Percentiles rank a stretch among this genome's conserved stretches.
These are phyloP conservation scores for Bubo scandiacus DNA, from an alignment of 2,113 vertebrate species.

Conservation along the genomic window DNA sequence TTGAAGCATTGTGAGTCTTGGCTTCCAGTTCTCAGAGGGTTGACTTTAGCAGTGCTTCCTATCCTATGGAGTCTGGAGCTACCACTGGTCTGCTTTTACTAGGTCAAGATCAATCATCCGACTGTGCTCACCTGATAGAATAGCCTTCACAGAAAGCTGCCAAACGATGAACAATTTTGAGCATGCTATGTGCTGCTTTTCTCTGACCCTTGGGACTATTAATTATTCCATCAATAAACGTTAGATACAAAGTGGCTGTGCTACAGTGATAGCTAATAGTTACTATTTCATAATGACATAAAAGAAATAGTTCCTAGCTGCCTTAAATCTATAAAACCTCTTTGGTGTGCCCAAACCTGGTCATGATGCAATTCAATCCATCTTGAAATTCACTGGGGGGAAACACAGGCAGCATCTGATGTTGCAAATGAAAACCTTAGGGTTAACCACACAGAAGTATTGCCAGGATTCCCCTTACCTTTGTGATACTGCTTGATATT, in stretches of 20 bases:
- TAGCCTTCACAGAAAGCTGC: not conserved
- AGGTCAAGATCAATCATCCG: not conserved
- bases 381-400: not conserved
- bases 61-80: not conserved
- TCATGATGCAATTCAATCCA: not conserved
- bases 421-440: not conserved
- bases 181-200: not conserved
- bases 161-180: not conserved
- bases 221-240: not conserved
- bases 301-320: not conserved
- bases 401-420: not conserved
- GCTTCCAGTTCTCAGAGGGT: not conserved
- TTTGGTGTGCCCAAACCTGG: not conserved
- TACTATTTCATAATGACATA: not conserved
- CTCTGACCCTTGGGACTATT: not conserved
- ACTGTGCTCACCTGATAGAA: not conserved
- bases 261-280: not conserved
- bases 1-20: not conserved
- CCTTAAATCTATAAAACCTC: not conserved
- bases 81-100: not conserved
- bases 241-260: not conserved
- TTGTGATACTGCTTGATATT: not conserved
- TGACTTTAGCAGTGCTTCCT: not conserved
- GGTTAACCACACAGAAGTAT: not conserved
- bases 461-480: not conserved